Base-by-base conservation (phyloP, 2,797 vertebrate species). In the Aeoliscus strigatus region DNA sequence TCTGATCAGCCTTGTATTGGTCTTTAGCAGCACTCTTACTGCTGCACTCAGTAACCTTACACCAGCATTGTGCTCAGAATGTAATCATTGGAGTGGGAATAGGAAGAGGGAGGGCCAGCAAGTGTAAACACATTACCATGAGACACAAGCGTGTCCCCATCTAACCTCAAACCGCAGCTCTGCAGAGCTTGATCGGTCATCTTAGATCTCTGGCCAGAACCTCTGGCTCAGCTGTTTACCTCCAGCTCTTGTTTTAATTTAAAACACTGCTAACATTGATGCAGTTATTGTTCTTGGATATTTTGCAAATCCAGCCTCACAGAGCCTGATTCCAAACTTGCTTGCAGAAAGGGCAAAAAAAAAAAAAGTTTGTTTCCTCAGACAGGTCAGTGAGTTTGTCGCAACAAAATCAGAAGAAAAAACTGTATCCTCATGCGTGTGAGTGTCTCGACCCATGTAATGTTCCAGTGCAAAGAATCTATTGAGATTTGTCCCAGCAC, bases 51-150 rank as follows among this genome's bases (percentile, higher is more conserved):
- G 79, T 87, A 87, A 87, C 85, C 84, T 77, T 62, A 78, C 70
- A 74, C 80, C 59, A 61, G 77, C 82, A 83, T 84, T 87, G 84
- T 85, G 77, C 77, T 78, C 62, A 14, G 85, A 87, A 87, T 86
- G 81, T 88, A 86, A 87, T 88, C 84, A 85, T 57, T 67, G 68
- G 62, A 75, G 75, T 74, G 76, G 78, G 79, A 86, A 81, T 82
- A 84, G 88, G 87, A 88, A 88, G 80, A 81, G 75, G 76, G 75
- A 83, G 69, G 79, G 56, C 75, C 75, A 63, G 75, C 7, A 51
- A 86, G 83, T 86, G 75, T 88, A 88, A 88, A 90, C 86, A 88
- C 84, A 86, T 88, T 86, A 87, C 62, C 70, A 63, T 65, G 81
- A 82, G 79, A 84, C 72, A 68, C 58, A 58, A 74, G 47, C 31